Base-by-base conservation (phyloP, 2,113 vertebrate genomes). In the Phylloscopus trochiloides region DNA sequence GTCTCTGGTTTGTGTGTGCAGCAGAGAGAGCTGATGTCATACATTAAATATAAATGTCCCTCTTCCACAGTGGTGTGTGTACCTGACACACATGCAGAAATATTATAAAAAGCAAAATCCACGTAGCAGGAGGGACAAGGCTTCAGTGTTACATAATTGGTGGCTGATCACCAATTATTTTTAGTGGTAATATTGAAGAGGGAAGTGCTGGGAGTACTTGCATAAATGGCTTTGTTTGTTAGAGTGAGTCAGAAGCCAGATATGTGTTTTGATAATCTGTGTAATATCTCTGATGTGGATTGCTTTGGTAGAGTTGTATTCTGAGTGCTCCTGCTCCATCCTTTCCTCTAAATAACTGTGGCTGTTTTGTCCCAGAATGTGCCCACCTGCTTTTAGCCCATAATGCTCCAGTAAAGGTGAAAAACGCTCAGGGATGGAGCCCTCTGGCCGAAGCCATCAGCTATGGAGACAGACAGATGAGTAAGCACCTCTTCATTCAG, bases 401-500 rank as follows among this genome's bases (percentile, higher is more conserved):
- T 93, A 99, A 99, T 95, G 99, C 99, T 98, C 99, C 99, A 55
- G 99, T 99, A 84, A 99, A 99, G 98, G 99, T 99, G 98, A 99
- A 99, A 98, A 99, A 99, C 21, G 99, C 99, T 98, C 99, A 99
- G 98, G 99, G 99, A 98, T 99, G 99, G 99, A 99, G 99, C 97
- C 99, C 99, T 81, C 98, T 99, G 51, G 99, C 99, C 5, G 99
- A 99, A 98, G 99, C 99, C 97, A 99, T 99, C 98, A 99, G 99
- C 98, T 99, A 99, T 55, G 99, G 99, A 98, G 99, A 99, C 95
- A 98, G 99, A 95, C 99, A 99, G 97, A 99, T 99, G 99, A 99
- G 99, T 99, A 98, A 98, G 99, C 95, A 62, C 70, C 63, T 54
- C 86, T 22, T 31, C 48, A 10, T 84, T 81, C 17, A 42, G 21